Conservation (phyloP, 1,140 invertebrate genomes). For the Asobara japonica region DNA sequence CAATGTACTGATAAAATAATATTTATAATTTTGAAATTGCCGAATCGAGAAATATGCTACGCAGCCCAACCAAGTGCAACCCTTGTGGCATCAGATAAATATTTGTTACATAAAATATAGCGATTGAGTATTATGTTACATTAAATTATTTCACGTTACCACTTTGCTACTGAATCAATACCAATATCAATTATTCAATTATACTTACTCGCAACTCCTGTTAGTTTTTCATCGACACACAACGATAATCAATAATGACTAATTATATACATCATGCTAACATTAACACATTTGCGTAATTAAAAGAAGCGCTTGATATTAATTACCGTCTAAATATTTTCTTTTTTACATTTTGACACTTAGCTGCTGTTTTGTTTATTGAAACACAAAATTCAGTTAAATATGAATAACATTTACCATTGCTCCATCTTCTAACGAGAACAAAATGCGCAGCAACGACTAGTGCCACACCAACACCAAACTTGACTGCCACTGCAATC, state of each 20-base stretch:
- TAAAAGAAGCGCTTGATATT: slow-evolving; percentile 16
- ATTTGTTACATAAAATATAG: too few species aligned
- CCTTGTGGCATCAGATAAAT: too few species aligned
- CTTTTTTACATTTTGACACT: too few species aligned
- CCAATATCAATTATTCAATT: not conserved
- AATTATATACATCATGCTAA: slow-evolving; percentile 40
- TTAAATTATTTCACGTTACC: too few species aligned
- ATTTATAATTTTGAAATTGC: too few species aligned
- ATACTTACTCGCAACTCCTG: slow-evolving; percentile 20
- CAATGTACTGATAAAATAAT: too few species aligned
- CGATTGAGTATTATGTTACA: too few species aligned
- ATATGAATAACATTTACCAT: slow-evolving; percentile 49
- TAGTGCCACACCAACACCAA: slow-evolving; percentile 79
- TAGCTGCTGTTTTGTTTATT: not conserved
- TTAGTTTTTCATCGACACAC: slow-evolving; percentile 35
- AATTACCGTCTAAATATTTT: not conserved
- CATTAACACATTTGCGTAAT: slow-evolving; percentile 20
- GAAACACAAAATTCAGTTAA: not conserved
- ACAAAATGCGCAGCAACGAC: slow-evolving; percentile 81
- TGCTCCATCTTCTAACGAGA: slow-evolving; percentile 68
- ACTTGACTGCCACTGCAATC: slow-evolving; percentile 82
- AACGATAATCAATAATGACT: slow-evolving; percentile 12
- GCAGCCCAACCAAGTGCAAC: too few species aligned
- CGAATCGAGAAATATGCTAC: too few species aligned
- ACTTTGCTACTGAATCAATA: not conserved